A percentile compares a stretch with the other conserved stretches of the same genome.
These are phyloP conservation scores for Eulemur albifrons DNA, from an alignment of 2,797 vertebrate species.

Conservation along the genomic window DNA sequence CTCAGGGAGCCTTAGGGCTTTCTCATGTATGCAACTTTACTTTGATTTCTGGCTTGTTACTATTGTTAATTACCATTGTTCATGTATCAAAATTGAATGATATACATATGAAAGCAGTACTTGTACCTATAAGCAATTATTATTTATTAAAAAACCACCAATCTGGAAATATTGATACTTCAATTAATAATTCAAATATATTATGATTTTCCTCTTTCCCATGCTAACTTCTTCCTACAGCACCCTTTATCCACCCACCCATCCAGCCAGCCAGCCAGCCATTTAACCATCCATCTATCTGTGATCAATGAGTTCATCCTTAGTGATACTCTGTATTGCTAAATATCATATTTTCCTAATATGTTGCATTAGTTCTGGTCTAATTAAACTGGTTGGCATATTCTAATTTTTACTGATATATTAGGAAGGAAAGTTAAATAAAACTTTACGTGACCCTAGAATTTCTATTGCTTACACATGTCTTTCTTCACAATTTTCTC, in stretches of 20 bases:
- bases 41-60: background rate
- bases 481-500: background rate
- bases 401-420: slow-evolving; percentile 18
- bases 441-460: background rate
- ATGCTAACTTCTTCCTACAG: background rate
- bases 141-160: background rate
- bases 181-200: background rate
- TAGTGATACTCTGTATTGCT: background rate
- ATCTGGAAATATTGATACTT: background rate
- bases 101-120: background rate
- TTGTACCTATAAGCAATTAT: background rate
- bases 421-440: background rate
- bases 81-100: background rate
- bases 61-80: background rate
- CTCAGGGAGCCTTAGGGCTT: background rate
- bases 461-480: background rate
- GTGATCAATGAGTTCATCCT: background rate
- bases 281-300: background rate
- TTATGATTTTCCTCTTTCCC: background rate
- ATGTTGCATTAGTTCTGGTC: background rate
- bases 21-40: background rate
- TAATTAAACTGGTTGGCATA: background rate
- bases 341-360: background rate
- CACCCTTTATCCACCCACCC: background rate
- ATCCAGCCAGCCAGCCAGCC: background rate